Conservation (phyloP, 2,888 invertebrate genomes). For the Noctua fimbriata region DNA sequence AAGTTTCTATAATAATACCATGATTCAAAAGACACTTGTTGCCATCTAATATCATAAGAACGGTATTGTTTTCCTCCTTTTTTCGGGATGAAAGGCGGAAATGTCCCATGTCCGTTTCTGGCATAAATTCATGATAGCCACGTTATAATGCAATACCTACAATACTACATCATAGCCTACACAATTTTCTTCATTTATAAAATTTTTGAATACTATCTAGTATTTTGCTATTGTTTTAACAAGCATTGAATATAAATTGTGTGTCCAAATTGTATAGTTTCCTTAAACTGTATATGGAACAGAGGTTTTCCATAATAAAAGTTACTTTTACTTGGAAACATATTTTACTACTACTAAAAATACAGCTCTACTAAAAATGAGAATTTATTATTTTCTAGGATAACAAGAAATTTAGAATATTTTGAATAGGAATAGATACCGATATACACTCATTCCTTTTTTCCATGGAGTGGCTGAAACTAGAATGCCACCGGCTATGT, state of each 20-base stretch:
- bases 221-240: conserved; percentile 7
- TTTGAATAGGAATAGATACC: not conserved
- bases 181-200: conserved; percentile 5
- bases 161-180: conserved; percentile 20
- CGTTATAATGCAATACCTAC: conserved; percentile 18
- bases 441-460: not conserved
- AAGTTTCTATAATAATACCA: too few relatives aligned
- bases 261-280: conserved; percentile 6
- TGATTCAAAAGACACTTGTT: too few relatives aligned
- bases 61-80: too few relatives aligned
- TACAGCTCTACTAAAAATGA: not conserved
- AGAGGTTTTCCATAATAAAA: not conserved
- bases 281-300: conserved; percentile 3
- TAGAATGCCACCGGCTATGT: not conserved
- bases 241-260: conserved; percentile 2
- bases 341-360: not conserved
- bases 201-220: not conserved
- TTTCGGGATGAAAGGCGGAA: too few relatives aligned
- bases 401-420: not conserved
- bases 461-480: not conserved
- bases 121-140: not conserved
- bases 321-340: not conserved
- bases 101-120: too few relatives aligned
- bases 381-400: not conserved
- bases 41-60: too few relatives aligned